phyloP scores from a whole-genome alignment of 2,888 invertebrate genomes.

The Mythimna vitellina region DNA sequence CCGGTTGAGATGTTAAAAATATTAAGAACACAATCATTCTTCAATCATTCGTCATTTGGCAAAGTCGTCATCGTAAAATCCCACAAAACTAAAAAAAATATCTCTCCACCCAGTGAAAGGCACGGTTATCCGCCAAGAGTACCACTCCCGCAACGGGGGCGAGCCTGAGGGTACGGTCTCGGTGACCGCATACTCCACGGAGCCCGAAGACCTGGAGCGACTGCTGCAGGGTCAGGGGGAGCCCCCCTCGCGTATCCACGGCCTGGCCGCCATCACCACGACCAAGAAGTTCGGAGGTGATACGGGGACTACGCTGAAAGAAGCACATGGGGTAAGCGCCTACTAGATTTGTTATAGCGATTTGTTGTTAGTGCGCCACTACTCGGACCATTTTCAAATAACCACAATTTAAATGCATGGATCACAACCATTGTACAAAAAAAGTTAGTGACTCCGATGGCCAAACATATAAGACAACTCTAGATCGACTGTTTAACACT shows the following conservation, averaged over 20 bases:
- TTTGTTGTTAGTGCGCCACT: background rate
- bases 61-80: background rate
- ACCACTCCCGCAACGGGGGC: conserved; percentile 92
- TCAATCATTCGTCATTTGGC: background rate
- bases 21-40: background rate
- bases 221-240: conserved; percentile 82
- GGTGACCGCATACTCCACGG: conserved; percentile 93
- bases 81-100: background rate
- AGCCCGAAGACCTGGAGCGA: conserved; percentile 90
- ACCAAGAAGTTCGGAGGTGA: conserved; percentile 87
- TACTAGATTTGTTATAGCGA: conserved; percentile 26
- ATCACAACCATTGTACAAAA: background rate
- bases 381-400: background rate
- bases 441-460: background rate
- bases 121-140: conserved; percentile 92
- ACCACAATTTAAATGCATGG: background rate
- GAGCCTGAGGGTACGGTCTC: conserved; percentile 93
- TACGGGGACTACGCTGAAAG: conserved; percentile 80
- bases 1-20: conserved; percentile 8
- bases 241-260: conserved; percentile 83
- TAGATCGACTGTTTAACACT: background rate
- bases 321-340: conserved; percentile 80
- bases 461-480: background rate
- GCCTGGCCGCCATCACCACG: conserved; percentile 87
- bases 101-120: conserved; percentile 91